Evolutionary conservation across 2,888 invertebrate species (phyloP), one percentile per base, ranked within the genome.

Genomic region (Pediacus dermestoides): DNA sequence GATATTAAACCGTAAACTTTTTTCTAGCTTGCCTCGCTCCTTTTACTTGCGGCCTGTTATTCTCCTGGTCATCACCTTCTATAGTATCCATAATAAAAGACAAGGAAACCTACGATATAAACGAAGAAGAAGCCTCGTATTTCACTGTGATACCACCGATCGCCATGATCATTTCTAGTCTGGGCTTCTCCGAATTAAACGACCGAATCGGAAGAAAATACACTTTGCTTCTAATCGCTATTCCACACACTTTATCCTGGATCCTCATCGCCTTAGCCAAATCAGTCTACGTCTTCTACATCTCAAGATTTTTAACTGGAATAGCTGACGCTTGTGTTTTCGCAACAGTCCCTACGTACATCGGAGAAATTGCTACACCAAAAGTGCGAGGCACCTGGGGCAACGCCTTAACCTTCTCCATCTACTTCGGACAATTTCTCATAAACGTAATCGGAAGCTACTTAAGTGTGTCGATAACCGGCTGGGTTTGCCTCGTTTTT

Each of bases 361-460:
- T 58, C 2, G 55, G 56, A n/a, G 61, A 61, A 49, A 46, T 61
- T 3, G 37, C 58, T 9, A 52, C 52, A 7, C 60, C 61, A 2
- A 44, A 49, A 41, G 49, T 61, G 1, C 21, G 61, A 32, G 60
- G 60, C 4, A 44, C 43, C n/a, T 61, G 60, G 59, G 60, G 61
- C 4, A 60, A 58, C 35, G 31, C 46, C 13, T 39, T 58, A 34
- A 46, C 54, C n/a, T 46, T 57, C 16, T 32, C 28, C 9, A 46
- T 48, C 6, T 58, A 56, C 34, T 32, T 56, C 13, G 61, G 61
- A 16, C 49, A 57, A 28, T 50, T 56, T 25, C 13, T 50, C 8
- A 51, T 57, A 12, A 61, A 76, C 66, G 70, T 74, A 60, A 71
- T 77, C 50, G 79, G 78, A 9, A 75, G 75, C 4, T 75, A 71